Conservation (phyloP, 1,140 invertebrate genomes). For the Drosophila athabasca region DNA sequence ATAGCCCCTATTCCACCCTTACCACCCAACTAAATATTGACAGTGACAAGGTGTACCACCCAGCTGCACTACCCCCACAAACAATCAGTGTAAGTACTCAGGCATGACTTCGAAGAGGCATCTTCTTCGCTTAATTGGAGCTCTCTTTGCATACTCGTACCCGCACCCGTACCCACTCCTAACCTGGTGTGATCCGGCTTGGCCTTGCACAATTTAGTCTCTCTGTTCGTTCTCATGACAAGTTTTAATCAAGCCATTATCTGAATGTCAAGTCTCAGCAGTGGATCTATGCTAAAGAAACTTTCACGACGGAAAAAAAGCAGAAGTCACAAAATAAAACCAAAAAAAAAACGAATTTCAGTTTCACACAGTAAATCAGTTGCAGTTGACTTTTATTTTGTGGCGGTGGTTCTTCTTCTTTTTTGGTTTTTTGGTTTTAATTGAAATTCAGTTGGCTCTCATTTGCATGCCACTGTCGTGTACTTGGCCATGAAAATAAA, state of each 20-base stretch:
- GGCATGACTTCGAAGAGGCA: slow-evolving; percentile 9
- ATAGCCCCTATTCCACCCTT: not conserved
- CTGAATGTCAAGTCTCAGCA: slow-evolving; percentile 54
- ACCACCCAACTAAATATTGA: not conserved
- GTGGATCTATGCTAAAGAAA: slow-evolving; percentile 49
- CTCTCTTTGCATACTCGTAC: slow-evolving; percentile 35
- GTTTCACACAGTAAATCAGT: slow-evolving; percentile 80
- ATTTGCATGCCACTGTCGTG: slow-evolving; percentile 60
- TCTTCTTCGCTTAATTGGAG: slow-evolving; percentile 65
- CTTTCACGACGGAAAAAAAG: slow-evolving; percentile 56
- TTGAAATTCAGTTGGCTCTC: slow-evolving; percentile 58
- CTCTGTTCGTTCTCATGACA: slow-evolving; percentile 66
- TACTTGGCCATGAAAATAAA: slow-evolving; percentile 56
- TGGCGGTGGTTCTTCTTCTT: slow-evolving; percentile 1
- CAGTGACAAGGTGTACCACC: not conserved
- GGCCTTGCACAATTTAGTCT: slow-evolving; percentile 40
- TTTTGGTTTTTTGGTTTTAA: slow-evolving; percentile 17
- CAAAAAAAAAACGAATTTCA: slow-evolving; percentile 45
- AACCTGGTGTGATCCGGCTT: slow-evolving; percentile 1
- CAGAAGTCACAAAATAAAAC: slow-evolving; percentile 37
- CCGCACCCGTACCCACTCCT: not conserved
- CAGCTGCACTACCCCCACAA: not conserved
- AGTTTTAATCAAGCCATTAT: slow-evolving; percentile 80
- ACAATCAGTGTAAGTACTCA: slow-evolving; percentile 2
- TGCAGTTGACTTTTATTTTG: slow-evolving; percentile 62